Evolutionary conservation across 2,888 invertebrate species (phyloP).

Genomic region (Andrena fulva): DNA sequence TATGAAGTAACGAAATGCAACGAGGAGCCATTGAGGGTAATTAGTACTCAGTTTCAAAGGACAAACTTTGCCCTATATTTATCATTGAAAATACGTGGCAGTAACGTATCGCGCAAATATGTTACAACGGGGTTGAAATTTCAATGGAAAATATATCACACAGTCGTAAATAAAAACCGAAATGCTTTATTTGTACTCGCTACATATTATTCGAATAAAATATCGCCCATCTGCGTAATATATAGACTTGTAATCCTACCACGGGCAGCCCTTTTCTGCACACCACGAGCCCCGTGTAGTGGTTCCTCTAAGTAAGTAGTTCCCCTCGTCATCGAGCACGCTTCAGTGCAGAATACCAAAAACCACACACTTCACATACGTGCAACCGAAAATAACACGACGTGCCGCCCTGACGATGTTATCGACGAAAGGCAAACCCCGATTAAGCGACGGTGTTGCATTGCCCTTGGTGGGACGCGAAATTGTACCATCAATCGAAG

Average conservation of each 20-base stretch:
- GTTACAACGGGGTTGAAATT: no score
- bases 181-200: background rate
- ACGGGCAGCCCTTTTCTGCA: background rate
- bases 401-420: no score
- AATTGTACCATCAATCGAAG: no score
- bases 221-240: background rate
- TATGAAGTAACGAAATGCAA: constrained; percentile 12
- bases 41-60: background rate
- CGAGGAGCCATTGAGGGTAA: background rate
- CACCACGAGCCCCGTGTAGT: background rate
- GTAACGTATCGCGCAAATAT: no score
- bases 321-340: background rate
- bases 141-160: no score
- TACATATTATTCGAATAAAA: background rate
- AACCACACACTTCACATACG: background rate
- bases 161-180: background rate
- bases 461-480: no score
- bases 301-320: background rate
- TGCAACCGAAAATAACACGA: no score
- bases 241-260: background rate
- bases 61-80: no score
- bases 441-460: no score
- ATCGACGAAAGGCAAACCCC: no score
- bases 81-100: no score
- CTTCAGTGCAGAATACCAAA: background rate